Conservation (phyloP, 2,888 invertebrate genomes). For the Ophion slaviceki region DNA sequence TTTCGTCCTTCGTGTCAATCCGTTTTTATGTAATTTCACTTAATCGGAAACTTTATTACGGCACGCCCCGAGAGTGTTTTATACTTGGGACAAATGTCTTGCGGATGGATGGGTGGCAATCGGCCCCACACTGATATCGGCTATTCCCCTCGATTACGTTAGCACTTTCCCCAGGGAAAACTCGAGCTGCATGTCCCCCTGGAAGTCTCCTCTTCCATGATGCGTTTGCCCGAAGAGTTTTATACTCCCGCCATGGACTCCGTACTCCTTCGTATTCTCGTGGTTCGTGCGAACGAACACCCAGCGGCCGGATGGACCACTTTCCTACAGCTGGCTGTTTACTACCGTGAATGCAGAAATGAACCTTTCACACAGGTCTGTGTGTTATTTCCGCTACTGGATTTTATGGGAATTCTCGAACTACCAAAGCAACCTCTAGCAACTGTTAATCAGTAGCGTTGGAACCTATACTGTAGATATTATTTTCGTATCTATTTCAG, state of each 20-base stretch:
- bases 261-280: conserved; percentile 8
- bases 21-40: conserved; percentile 35
- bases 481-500: too few relatives aligned
- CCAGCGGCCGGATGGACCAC: background rate
- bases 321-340: conserved; percentile 18
- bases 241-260: conserved; percentile 9
- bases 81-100: conserved; percentile 38
- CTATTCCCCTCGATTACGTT: conserved; percentile 61
- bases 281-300: conserved; percentile 11
- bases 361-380: background rate
- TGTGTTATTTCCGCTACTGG: background rate
- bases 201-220: conserved; percentile 4
- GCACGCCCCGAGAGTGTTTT: conserved; percentile 40
- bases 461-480: too few relatives aligned
- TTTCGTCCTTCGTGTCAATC: conserved; percentile 11
- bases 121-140: conserved; percentile 50
- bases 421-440: too few relatives aligned
- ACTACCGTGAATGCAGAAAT: background rate
- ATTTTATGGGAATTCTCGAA: too few relatives aligned
- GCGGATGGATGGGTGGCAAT: conserved; percentile 28
- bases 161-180: conserved; percentile 46
- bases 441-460: too few relatives aligned
- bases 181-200: conserved; percentile 3
- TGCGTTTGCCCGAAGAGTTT: conserved; percentile 23
- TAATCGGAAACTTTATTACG: conserved; percentile 44